Base-by-base conservation (phyloP, 2,888 invertebrate species). In the Lissonota sp. region DNA sequence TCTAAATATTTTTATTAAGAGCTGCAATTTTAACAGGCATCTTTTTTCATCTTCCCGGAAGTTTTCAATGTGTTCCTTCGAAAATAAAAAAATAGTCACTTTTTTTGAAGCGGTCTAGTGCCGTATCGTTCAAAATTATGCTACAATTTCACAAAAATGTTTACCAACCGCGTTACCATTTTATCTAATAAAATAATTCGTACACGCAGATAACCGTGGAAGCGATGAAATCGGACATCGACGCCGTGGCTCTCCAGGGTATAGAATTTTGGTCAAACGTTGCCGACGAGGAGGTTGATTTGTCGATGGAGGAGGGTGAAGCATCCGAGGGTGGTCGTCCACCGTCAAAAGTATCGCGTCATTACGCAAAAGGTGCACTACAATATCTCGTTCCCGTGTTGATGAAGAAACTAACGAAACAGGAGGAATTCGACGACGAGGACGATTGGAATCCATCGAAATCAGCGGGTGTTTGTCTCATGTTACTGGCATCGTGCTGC, bases 261-360 rank as follows among this genome's bases (percentile, higher is more conserved):
- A 99, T 99, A 92, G 99, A 99, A 93, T 99, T 99, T 93, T 99
- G 99, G 99, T 99, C 99, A 4, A 99, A 99, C 89, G 99, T 99
- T 0, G 99, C 99, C 90, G 99, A 99, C 93, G 99, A 99, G 93
- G 99, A 99, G 93, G 98, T 99, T 46, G 99, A 99, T 93, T 94
- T 99, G 84, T 95, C 97, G 1, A 97, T 99, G 91, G 99, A 99
- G 93, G 97, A 97, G 89, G 96, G 97, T 58, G 99, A 99, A 93
- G 99, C 99, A 8, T 95, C 95, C 51, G 99, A 99, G 92, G 96
- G 88, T 92, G 97, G 99, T n/a, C 95, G 97, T 83, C 97, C 98
- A n/a, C 99, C 99, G 16, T 95, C 96, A 26, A 95, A 98, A 91
- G 97, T 98, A 0, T 99, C 99, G 2, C 95, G 97, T 87, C 98